phyloP scores from a whole-genome alignment of 2,797 vertebrate species.

The Sebastes steindachneri region DNA sequence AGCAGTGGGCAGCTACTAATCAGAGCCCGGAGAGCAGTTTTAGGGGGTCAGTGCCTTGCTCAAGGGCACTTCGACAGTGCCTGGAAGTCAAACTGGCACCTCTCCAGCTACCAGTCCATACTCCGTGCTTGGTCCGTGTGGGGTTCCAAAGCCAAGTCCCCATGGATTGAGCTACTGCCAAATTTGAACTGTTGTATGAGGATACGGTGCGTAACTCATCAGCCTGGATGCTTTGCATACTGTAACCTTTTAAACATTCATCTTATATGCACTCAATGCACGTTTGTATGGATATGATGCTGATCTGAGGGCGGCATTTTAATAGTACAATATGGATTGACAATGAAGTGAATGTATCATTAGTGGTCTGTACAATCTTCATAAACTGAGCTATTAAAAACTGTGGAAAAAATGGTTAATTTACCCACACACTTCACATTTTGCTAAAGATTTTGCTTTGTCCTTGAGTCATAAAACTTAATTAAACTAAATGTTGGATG shows the following conservation, averaged over 20 bases:
- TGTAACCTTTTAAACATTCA: constrained; percentile 30
- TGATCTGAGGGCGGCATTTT: constrained; percentile 20
- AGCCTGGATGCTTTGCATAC: not conserved
- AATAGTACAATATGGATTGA: constrained; percentile 11
- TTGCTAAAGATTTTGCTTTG: constrained; percentile 10
- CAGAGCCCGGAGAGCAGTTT: not conserved
- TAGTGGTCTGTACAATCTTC: not conserved
- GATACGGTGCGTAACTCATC: not conserved
- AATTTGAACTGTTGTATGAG: not conserved
- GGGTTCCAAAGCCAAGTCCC: not conserved
- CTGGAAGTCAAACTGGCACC: not conserved
- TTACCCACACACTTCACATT: constrained; percentile 3
- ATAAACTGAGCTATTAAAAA: not conserved
- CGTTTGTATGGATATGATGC: constrained; percentile 20
- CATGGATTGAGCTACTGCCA: not conserved
- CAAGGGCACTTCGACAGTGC: no score
- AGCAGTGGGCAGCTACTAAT: not conserved
- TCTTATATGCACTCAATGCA: constrained; percentile 29
- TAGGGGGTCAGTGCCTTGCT: not conserved
- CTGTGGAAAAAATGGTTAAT: not conserved
- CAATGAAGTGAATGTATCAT: not conserved
- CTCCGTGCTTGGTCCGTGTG: not conserved
- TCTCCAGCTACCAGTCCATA: not conserved
- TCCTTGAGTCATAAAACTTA: constrained; percentile 28
- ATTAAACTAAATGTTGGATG: constrained; percentile 27